Conservation (phyloP, 1,140 invertebrate species). For the Cyrtorhinus lividipennis region DNA sequence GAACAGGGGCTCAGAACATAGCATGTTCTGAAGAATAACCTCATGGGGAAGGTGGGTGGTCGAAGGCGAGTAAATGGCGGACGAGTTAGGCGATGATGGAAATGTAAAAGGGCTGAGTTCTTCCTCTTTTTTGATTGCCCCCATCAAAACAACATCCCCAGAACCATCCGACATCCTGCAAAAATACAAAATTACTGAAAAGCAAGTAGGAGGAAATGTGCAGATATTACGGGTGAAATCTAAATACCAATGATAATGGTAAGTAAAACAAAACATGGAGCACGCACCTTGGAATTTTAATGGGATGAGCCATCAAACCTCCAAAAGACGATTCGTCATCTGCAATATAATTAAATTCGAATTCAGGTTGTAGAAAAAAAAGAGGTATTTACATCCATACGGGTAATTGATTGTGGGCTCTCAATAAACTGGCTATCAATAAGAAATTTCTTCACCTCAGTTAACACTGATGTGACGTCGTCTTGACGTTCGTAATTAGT, state of each 20-base stretch:
- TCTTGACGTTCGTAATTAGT: background rate
- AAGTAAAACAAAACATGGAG: too few relatives aligned
- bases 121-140: slow-evolving; percentile 1
- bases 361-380: too few relatives aligned
- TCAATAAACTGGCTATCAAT: background rate
- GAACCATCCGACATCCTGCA: slow-evolving; percentile 5
- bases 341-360: background rate
- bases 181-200: background rate
- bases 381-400: too few relatives aligned
- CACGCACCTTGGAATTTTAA: background rate
- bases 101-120: background rate
- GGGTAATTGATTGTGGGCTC: too few relatives aligned
- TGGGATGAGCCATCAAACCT: background rate
- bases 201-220: background rate
- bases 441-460: background rate
- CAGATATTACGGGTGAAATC: background rate
- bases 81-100: background rate
- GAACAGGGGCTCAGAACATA: too few relatives aligned
- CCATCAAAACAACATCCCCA: background rate
- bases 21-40: too few relatives aligned
- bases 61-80: background rate
- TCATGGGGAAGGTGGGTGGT: background rate
- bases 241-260: background rate
- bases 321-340: background rate
- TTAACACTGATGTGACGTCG: background rate